A percentile compares a stretch with the other conserved stretches of the same genome.
Conservation (phyloP, 2,113 vertebrate genomes). For the Ciconia stormi region DNA sequence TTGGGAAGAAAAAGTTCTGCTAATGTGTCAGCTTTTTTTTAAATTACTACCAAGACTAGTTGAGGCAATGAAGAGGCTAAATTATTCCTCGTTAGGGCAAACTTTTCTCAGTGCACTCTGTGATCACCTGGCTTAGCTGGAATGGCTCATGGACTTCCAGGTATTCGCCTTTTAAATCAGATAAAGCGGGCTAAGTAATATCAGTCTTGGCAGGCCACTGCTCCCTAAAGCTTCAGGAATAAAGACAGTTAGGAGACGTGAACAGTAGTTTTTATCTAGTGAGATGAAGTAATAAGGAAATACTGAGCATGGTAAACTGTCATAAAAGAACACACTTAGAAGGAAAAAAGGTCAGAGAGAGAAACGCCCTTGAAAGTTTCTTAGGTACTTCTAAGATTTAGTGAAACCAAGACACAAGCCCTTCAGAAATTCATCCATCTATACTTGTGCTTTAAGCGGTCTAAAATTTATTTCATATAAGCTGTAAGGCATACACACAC, state of each 20-base stretch:
- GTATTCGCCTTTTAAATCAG: background rate
- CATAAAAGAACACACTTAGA: background rate
- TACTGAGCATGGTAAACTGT: background rate
- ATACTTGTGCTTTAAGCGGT: background rate
- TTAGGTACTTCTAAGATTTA: background rate
- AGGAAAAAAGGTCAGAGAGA: background rate
- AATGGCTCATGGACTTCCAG: background rate
- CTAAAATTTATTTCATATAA: background rate
- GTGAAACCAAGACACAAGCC: background rate
- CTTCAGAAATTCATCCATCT: background rate
- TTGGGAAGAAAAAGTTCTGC: background rate
- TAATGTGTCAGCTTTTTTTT: background rate
- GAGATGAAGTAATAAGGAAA: background rate
- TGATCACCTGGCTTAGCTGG: background rate
- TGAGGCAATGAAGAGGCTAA: background rate
- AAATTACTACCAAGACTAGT: background rate
- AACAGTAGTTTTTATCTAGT: background rate
- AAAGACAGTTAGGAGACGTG: background rate
- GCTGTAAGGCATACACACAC: background rate
- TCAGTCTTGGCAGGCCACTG: background rate
- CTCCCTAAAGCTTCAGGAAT: background rate
- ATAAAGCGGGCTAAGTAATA: background rate
- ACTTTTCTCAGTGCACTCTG: background rate
- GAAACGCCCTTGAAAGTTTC: background rate
- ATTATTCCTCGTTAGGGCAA: background rate